Base-by-base conservation (phyloP, 2,888 invertebrate genomes). In the Eristalis arbustorum region DNA sequence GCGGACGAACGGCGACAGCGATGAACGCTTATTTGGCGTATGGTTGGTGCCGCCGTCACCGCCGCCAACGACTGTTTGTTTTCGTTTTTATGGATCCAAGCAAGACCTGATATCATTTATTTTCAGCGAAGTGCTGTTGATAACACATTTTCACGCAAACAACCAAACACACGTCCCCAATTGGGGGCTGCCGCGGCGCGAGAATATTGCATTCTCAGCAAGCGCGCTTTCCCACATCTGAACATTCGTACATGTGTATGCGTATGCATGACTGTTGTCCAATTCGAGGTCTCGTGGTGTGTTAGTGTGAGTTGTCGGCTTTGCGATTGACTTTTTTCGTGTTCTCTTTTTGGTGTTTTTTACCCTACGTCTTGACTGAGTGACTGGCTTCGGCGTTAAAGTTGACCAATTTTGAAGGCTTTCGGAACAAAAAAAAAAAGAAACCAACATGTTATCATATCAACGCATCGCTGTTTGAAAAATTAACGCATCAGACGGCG, bases 81-180 rank as follows among this genome's bases (percentile, higher is more conserved):
- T 71, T 71, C 34, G n/a, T 57, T 78, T 69, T 69, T 77, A 63
- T 69, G 61, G 68, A 28, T 18, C 18, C 14, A 62, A 56, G 62
- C 59, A 34, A 31, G 59, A 62, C 56, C 57, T 68, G 80, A 68
- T 80, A 80, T 73, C 80, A 74, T 74, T 80, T 74, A 74, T 80
- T 80, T 80, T 37, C 80, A 74, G 63, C 62, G 74, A 80, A 80
- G 40, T 80, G 57, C 74, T 74, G 74, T 63, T 74, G 74, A 74
- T 74, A 80, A 74, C 56, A 63, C 37, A 22, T 42, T 68, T 68
- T 59, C 59, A 34, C 61, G 49, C 79, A 73, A 79, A 73, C 80
- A 74, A 63, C 42, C 67, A 49, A n/a, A 49, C 49, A 49, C 8
- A 8, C 49, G 49, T 73, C 62, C 37, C 67, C 79, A 80, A 80